Evolutionary conservation across 1,140 invertebrate species (phyloP).

Genomic region (Brachionus koreanus): DNA sequence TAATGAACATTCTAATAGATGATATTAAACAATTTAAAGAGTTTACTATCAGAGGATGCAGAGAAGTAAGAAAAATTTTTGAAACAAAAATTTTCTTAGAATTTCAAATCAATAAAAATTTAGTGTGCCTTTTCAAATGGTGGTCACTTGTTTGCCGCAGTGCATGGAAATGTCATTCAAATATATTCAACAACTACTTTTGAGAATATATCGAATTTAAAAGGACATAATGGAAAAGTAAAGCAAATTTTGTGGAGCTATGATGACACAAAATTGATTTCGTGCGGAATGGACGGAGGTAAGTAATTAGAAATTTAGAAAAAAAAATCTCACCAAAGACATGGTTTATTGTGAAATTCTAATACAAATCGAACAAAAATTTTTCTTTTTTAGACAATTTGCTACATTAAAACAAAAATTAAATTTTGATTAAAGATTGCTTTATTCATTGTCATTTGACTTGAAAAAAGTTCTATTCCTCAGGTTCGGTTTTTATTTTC

Average conservation of each 20-base stretch:
- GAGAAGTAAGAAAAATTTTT: conserved; percentile 56
- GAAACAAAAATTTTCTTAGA: too few species aligned
- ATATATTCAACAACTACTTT: conserved; percentile 73
- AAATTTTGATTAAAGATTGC: too few species aligned
- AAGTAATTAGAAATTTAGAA: background rate
- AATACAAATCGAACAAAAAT: too few species aligned
- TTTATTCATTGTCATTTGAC: too few species aligned
- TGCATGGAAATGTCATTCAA: conserved; percentile 72
- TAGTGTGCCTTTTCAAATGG: conserved; percentile 70
- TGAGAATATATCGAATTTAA: conserved; percentile 67
- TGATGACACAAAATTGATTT: conserved; percentile 71
- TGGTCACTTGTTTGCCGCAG: conserved; percentile 76
- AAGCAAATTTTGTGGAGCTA: conserved; percentile 69
- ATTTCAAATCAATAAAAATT: too few species aligned
- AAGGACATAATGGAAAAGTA: conserved; percentile 70
- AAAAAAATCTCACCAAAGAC: too few species aligned
- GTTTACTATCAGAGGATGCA: conserved; percentile 70
- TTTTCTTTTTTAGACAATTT: too few species aligned
- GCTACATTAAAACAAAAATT: too few species aligned
- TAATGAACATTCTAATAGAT: conserved; percentile 79
- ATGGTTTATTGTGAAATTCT: too few species aligned
- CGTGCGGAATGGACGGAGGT: conserved; percentile 73
- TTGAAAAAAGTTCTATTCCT: too few species aligned
- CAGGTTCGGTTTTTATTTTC: too few species aligned
- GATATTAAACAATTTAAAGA: conserved; percentile 74